Evolutionary conservation across 2,113 vertebrate genomes (phyloP).

Genomic region (Hirundichthys speculiger): DNA sequence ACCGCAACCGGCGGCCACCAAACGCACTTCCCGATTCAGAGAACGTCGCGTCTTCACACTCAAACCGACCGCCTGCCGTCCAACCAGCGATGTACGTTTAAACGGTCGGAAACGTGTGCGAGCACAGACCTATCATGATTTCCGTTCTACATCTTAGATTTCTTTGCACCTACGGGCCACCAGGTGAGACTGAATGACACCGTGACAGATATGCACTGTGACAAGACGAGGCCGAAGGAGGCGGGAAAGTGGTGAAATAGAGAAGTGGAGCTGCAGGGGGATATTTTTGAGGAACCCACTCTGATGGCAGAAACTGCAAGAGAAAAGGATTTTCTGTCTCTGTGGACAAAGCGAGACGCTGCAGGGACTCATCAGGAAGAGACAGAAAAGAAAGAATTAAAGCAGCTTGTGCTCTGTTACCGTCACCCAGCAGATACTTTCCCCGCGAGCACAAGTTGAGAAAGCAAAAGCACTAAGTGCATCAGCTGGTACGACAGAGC

Average conservation of each 20-base stretch:
- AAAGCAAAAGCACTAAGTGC: slow-evolving; percentile 2
- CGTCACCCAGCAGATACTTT: neutral
- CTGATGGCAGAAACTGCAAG: slow-evolving; percentile 49
- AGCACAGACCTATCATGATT: too few species aligned
- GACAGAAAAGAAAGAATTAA: neutral
- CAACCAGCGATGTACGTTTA: neutral
- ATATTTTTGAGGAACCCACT: slow-evolving; percentile 64
- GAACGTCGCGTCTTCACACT: too few species aligned
- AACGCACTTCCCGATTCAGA: slow-evolving; percentile 40
- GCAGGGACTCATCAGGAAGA: neutral
- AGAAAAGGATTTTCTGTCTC: slow-evolving; percentile 29
- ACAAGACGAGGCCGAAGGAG: slow-evolving; percentile 48
- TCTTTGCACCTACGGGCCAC: slow-evolving; percentile 36
- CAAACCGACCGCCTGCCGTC: neutral
- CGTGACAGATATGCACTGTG: slow-evolving; percentile 42
- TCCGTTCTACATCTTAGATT: slow-evolving; percentile 25
- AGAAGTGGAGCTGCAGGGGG: slow-evolving; percentile 60
- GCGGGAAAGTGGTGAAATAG: slow-evolving; percentile 48
- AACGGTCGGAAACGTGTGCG: slow-evolving; percentile 19
- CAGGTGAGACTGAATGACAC: slow-evolving; percentile 25
- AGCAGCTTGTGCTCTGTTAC: neutral
- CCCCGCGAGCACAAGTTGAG: neutral
- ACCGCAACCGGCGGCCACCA: slow-evolving; percentile 31
- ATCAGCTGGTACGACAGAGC: neutral
- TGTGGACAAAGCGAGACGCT: neutral